Evolutionary conservation across 2,888 invertebrate species (phyloP), one percentile per base, ranked within the genome.

Genomic region (Drosophila putrida): DNA sequence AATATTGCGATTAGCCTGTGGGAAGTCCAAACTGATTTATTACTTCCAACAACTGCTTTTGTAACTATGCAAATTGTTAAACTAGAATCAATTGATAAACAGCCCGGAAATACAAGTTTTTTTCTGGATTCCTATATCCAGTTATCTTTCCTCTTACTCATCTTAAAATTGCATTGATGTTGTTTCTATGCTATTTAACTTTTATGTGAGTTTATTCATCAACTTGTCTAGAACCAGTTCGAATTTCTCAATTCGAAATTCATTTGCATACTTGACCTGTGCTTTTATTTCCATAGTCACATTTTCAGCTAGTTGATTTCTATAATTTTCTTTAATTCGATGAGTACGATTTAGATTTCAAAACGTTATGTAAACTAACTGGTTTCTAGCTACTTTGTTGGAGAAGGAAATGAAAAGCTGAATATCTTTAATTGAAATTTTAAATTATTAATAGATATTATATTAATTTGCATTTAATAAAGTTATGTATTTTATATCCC

Each of bases 191-290:
- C 13, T 3, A 20, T 11, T n/a, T 33, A 13, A 36, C 44, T 43
- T 63, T 55, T 35, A 31, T 33, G 53, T 39, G 6, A 38, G 15
- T 25, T 51, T 28, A 33, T 35, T 15, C 28, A 27, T 38, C 13
- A 13, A 11, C 44, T 35, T 25, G n/a, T 9, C 11, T n/a, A 2
- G 28, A 70, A 75, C 73, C 41, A 35, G 70, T 75, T 58, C 1
- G 6, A 33, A 11, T n/a, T 36, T 35, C 11, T n/a, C 39, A 36
- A 49, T 39, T 51, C 51, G n/a, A 57, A 46, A 51, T n/a, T 57
- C 0, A 72, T 77, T 77, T 71, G 46, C 77, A 77, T 77, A 77
- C 67, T 53, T 4, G 78, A 55, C 53, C 51, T 27, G 53, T 8
- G 54, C 20, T 46, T 49, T 46, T 6, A 59, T 75, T 68, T 51